Conservation (phyloP, 2,888 invertebrate species). For the Siphlonurus alternatus region DNA sequence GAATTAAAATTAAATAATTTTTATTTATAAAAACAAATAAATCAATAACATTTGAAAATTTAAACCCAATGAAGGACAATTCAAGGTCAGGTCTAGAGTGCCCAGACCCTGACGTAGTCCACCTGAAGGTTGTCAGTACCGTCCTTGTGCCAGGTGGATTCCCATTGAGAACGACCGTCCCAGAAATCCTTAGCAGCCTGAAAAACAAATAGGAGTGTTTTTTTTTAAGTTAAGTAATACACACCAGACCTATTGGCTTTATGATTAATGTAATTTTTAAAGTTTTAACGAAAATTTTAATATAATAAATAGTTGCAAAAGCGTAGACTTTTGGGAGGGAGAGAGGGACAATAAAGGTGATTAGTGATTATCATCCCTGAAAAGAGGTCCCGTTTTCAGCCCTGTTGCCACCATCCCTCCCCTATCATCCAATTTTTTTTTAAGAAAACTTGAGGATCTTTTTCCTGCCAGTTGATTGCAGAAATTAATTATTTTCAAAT, state of each 20-base stretch:
- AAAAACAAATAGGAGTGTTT: slow-evolving; percentile 15
- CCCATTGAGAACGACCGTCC: not conserved
- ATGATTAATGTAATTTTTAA: not conserved
- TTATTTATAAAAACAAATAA: too few relatives aligned
- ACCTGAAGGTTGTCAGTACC: not conserved
- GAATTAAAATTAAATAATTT: too few relatives aligned
- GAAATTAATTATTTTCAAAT: too few relatives aligned
- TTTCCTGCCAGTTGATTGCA: too few relatives aligned
- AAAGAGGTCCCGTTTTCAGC: too few relatives aligned
- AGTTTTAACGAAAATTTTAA: not conserved
- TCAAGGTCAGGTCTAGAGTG: too few relatives aligned
- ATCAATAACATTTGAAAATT: too few relatives aligned
- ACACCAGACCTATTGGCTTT: too few relatives aligned
- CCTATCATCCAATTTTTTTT: too few relatives aligned
- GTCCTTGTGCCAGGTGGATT: not conserved
- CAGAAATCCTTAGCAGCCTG: not conserved
- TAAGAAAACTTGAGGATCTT: not conserved
- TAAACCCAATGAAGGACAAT: too few relatives aligned
- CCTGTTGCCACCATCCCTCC: too few relatives aligned
- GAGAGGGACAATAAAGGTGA: slow-evolving; percentile 43
- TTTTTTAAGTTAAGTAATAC: slow-evolving; percentile 25
- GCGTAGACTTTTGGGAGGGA: slow-evolving; percentile 26
- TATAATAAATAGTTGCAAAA: not conserved
- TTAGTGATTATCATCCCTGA: too few relatives aligned
- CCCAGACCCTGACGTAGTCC: not conserved